Conservation (phyloP, 1,140 invertebrate genomes). For the Drosophila nigrodunni region DNA sequence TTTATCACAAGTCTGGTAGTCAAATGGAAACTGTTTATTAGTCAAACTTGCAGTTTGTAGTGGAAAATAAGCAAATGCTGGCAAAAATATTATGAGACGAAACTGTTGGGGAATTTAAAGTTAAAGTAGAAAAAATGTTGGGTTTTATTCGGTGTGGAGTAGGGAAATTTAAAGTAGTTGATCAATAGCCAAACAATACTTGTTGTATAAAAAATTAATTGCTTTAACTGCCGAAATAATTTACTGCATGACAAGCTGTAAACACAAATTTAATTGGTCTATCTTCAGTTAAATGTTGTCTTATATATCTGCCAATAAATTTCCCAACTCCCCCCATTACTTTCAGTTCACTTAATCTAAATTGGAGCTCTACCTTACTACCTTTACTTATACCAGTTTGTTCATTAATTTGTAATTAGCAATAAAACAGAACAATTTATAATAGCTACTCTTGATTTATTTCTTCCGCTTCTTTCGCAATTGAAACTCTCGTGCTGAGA, state of each 20-base stretch:
- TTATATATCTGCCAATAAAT: slow-evolving; percentile 4
- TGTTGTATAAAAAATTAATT: no score
- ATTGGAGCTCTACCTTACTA: background rate
- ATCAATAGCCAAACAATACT: no score
- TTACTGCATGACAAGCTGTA: background rate
- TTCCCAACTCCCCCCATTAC: no score
- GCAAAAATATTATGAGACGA: background rate
- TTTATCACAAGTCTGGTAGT: slow-evolving; percentile 40
- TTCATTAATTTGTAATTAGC: slow-evolving; percentile 67
- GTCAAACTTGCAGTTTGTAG: slow-evolving; percentile 10
- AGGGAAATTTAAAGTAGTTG: no score
- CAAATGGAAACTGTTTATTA: slow-evolving; percentile 65
- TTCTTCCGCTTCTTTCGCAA: slow-evolving; percentile 9
- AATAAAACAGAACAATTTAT: slow-evolving; percentile 46
- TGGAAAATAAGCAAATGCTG: background rate
- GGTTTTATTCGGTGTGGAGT: no score
- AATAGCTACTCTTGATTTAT: slow-evolving; percentile 2
- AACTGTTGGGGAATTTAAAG: background rate
- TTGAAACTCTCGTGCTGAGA: background rate
- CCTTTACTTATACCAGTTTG: background rate
- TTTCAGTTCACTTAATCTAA: background rate
- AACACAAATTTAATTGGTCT: background rate
- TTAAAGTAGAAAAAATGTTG: background rate
- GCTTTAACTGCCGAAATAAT: background rate
- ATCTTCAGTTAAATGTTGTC: background rate